Evolutionary conservation across 2,113 vertebrate species (phyloP).

Genomic region (Callorhinus ursinus): DNA sequence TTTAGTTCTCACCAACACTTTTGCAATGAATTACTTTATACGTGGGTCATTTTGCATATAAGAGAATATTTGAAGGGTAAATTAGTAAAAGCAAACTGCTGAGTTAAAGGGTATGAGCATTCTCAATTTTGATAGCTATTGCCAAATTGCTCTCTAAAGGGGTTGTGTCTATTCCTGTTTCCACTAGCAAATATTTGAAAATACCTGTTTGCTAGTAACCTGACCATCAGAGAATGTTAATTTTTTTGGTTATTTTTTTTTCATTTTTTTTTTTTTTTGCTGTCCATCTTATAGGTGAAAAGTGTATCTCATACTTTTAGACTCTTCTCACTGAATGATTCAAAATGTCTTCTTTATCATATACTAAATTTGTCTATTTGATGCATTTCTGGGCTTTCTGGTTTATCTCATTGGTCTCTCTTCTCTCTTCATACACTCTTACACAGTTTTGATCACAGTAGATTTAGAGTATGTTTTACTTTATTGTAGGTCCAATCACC

Average conservation of each 20-base stretch:
- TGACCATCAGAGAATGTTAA: background rate
- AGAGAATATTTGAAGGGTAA: background rate
- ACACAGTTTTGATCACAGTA: background rate
- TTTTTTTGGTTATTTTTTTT: background rate
- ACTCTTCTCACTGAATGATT: background rate
- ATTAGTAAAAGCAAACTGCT: constrained; percentile 15
- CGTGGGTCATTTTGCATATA: background rate
- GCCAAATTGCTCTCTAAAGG: background rate
- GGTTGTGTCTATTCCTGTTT: background rate
- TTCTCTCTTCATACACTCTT: background rate
- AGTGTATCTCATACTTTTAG: background rate
- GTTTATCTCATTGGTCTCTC: background rate
- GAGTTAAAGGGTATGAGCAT: background rate
- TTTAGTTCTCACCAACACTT: background rate
- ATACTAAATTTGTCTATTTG: background rate
- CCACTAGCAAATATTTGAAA: background rate
- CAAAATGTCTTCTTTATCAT: background rate
- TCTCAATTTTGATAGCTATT: background rate
- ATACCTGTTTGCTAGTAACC: background rate
- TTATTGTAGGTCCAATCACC: background rate
- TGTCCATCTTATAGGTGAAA: background rate
- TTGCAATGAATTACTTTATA: background rate
- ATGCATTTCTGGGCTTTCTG: background rate
- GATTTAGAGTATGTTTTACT: background rate
- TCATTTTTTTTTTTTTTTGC: background rate